Conservation (phyloP, 2,888 invertebrate species). For the Choreutis nemorana region DNA sequence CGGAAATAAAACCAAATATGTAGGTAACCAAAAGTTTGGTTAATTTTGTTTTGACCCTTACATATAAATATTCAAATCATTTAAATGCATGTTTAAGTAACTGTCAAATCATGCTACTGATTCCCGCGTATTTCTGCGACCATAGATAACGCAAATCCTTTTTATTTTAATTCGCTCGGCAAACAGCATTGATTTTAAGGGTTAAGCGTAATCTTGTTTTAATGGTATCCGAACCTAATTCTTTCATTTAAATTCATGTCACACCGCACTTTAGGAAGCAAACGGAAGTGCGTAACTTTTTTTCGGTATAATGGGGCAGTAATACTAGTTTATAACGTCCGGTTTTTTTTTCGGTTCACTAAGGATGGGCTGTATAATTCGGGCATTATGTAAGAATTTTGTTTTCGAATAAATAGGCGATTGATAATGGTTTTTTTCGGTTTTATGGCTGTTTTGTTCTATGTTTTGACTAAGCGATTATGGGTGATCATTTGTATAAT, state of each 20-base stretch:
- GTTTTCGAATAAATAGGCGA: constrained; percentile 12
- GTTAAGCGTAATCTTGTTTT: constrained; percentile 14
- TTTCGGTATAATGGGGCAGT: constrained; percentile 33
- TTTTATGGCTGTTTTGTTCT: constrained; percentile 14
- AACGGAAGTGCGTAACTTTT: constrained; percentile 38
- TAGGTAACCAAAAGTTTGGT: too few species aligned
- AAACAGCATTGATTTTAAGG: constrained; percentile 17
- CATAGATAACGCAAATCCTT: constrained; percentile 38
- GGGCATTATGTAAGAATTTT: constrained; percentile 13
- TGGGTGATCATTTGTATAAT: constrained; percentile 2
- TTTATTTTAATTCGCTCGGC: constrained; percentile 13
- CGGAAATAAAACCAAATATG: too few species aligned
- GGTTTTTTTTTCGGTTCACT: constrained; percentile 29
- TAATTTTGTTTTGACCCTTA: too few species aligned
- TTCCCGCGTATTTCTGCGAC: constrained; percentile 34
- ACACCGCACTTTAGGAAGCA: constrained; percentile 34
- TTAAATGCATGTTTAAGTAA: too few species aligned
- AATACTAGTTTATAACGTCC: constrained; percentile 44
- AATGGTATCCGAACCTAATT: constrained; percentile 27
- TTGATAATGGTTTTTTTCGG: constrained; percentile 17
- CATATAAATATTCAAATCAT: too few species aligned
- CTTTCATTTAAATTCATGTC: constrained; percentile 47
- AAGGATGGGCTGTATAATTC: constrained; percentile 8
- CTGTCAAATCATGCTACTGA: too few species aligned
- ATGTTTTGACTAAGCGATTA: constrained; percentile 29